Percentiles rank a stretch among this genome's conserved stretches.
Conservation (phyloP, 53 echinoderm and acorn worm genomes). For the Mesocentrotus franciscanus region DNA sequence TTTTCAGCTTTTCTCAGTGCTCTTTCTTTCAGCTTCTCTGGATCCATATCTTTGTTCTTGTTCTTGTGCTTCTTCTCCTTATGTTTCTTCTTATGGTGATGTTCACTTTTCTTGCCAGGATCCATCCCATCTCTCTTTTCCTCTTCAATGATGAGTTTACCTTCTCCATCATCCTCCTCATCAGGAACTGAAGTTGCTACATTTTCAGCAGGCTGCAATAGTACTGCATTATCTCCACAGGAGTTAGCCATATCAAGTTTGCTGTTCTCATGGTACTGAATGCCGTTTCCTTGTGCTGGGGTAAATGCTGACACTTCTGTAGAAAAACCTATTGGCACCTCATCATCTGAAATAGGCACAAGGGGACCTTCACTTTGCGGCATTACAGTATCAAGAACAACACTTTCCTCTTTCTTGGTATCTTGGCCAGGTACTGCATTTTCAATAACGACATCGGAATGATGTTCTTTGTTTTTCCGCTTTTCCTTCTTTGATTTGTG, state of each 20-base stretch:
- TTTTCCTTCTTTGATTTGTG: slow-evolving; percentile 76
- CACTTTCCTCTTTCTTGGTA: slow-evolving; percentile 56
- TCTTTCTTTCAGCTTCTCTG: slow-evolving; percentile 71
- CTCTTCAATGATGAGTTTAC: slow-evolving; percentile 60
- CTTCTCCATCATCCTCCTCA: slow-evolving; percentile 67
- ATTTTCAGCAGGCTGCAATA: slow-evolving; percentile 54
- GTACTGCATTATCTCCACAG: slow-evolving; percentile 13
- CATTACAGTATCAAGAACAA: slow-evolving; percentile 60
- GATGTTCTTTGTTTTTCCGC: slow-evolving; percentile 58
- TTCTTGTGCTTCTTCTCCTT: slow-evolving; percentile 75
- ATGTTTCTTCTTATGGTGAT: slow-evolving; percentile 69
- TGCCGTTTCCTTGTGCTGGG: not conserved
- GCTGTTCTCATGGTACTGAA: not conserved
- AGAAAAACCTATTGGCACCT: slow-evolving; percentile 47
- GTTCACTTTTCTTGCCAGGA: slow-evolving; percentile 60
- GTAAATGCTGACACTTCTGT: slow-evolving; percentile 44
- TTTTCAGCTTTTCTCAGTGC: slow-evolving; percentile 75
- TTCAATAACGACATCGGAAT: slow-evolving; percentile 28
- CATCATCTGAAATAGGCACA: slow-evolving; percentile 60
- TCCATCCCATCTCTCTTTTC: slow-evolving; percentile 62
- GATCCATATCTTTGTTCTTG: slow-evolving; percentile 72
- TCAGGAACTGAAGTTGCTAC: slow-evolving; percentile 41
- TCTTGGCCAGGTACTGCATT: not conserved
- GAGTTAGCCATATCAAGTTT: not conserved
- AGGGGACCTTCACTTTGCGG: slow-evolving; percentile 8